Percentiles rank a stretch among this genome's conserved stretches.
These are phyloP conservation scores for Myiopsitta monachus DNA, from an alignment of 2,113 vertebrate genomes.

Conservation along the genomic window DNA sequence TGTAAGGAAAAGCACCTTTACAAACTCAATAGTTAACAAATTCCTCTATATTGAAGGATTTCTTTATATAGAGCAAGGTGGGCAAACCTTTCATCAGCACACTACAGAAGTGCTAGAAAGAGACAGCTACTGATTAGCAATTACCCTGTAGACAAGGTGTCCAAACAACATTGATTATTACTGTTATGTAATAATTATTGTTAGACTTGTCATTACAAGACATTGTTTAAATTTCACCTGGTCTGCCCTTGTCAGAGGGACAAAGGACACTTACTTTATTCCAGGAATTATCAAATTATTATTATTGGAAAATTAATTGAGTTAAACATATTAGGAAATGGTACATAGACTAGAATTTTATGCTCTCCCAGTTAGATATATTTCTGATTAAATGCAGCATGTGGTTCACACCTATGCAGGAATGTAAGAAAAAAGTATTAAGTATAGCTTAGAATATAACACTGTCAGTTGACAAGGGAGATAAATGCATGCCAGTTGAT, in stretches of 20 bases:
- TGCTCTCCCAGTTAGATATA: neutral
- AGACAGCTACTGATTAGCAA: neutral
- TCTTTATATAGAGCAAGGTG: neutral
- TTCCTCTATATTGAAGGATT: neutral
- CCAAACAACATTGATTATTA: neutral
- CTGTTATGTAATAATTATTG: neutral
- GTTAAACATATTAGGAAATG: neutral
- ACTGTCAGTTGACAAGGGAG: neutral
- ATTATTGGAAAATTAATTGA: neutral
- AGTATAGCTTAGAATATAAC: neutral
- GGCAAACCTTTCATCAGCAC: neutral
- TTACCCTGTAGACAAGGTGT: neutral
- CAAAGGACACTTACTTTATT: neutral
- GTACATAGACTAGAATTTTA: neutral
- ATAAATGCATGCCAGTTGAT: constrained; percentile 1
- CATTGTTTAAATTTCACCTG: neutral
- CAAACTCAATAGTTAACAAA: neutral
- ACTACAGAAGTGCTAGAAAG: neutral
- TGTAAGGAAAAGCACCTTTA: neutral
- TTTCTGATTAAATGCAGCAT: neutral
- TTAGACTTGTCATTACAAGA: neutral
- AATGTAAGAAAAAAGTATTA: neutral
- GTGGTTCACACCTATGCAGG: neutral
- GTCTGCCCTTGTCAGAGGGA: neutral
- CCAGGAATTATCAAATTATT: neutral